Base-by-base conservation (phyloP, 2,797 vertebrate genomes). In the Eulemur albifrons region DNA sequence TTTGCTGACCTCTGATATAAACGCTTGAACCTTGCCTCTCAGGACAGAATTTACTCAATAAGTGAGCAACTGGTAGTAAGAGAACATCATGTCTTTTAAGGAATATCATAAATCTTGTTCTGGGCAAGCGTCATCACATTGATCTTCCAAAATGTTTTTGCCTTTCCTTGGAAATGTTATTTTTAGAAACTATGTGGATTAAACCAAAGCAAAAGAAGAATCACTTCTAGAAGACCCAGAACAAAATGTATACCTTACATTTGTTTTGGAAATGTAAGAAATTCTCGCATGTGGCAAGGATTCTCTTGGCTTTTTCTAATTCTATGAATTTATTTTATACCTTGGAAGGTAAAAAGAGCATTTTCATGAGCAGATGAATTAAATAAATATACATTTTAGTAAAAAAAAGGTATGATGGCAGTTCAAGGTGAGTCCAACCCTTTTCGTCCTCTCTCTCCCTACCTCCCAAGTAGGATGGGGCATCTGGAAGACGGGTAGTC, bases 181-280 rank as follows among this genome's bases (percentile, higher is more conserved):
- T 25, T 83, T 63, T 88, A 72, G 52, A 75, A 73, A 59, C 23
- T 50, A 9, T 25, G 17, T 80, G 32, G 35, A 38, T 96, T 59
- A 57, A 4, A 91, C 5, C 25, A 79, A 85, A 88, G 7, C 38
- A 65, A 52, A 2, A 67, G 8, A 48, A 35, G 1, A 4, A 52
- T 69, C 82, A 82, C 23, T 79, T 92, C n/a, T 52, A 86, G 23
- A 88, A 91, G 17, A 75, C 14, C 17, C 43, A 54, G 59, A 85
- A 69, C 20, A 32, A 82, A 67, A 86, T 72, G 1, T 67, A 30
- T 67, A 63, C 2, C 5, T 79, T 79, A 45, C 4, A 25, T 91
- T 70, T 88, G 5, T 70, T 90, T 95, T 38, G 48, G 20, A 40
- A 21, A 79, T 70, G 18, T 90, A 90, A 94, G 43, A 61, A 43